Percentiles rank a stretch among this genome's conserved stretches.
These are phyloP conservation scores for Sardinella longiceps DNA, from an alignment of 2,797 vertebrate genomes.

Conservation along the genomic window DNA sequence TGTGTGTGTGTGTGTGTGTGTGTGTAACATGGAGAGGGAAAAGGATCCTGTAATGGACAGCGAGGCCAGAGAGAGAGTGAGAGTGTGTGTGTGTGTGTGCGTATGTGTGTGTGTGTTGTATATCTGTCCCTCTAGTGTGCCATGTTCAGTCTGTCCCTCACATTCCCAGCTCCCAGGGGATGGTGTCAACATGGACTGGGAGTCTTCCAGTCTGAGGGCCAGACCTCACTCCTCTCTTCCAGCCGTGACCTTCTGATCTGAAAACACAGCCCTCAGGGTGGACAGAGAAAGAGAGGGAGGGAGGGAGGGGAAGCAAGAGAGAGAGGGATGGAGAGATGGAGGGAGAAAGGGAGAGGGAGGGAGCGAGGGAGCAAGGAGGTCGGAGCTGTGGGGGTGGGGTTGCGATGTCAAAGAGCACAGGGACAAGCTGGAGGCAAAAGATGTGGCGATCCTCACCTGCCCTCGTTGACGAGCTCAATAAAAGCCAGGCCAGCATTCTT, in stretches of 20 bases:
- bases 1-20: too few relatives aligned
- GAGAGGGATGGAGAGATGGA: background rate
- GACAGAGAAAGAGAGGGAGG: conserved; percentile 28
- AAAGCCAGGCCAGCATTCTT: conserved; percentile 94
- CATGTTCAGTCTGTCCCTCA: background rate
- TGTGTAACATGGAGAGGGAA: background rate
- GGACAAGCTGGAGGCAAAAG: background rate
- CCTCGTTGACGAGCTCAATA: conserved; percentile 93
- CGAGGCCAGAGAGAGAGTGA: background rate
- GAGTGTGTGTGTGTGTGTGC: background rate
- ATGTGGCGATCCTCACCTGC: conserved; percentile 76
- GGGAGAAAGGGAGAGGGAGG: conserved; percentile 35
- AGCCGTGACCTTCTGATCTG: conserved; percentile 22
- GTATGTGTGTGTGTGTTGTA: background rate
- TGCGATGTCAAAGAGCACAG: background rate
- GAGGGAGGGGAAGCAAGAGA: conserved; percentile 31
- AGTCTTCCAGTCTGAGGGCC: background rate
- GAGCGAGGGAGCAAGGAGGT: background rate
- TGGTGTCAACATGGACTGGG: background rate
- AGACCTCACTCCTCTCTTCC: conserved; percentile 7
- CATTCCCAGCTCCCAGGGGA: background rate
- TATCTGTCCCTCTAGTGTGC: background rate
- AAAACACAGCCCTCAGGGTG: conserved; percentile 28
- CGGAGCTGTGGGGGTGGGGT: conserved; percentile 42
- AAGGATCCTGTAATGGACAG: background rate